phyloP scores from a whole-genome alignment of 92 coral and sea anemone species.

The Plumapathes pennacea region DNA sequence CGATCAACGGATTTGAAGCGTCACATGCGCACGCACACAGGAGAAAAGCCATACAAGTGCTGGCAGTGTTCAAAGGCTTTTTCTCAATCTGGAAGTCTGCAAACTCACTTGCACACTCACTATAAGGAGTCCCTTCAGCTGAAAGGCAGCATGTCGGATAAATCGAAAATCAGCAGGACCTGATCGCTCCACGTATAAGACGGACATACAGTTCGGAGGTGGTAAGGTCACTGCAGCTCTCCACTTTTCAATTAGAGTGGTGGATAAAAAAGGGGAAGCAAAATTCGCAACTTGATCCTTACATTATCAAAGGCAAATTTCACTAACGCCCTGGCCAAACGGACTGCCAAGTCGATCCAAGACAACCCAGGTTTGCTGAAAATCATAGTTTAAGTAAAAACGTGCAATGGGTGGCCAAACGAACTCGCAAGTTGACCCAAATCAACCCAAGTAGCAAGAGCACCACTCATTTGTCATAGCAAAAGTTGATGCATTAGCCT shows the following conservation, averaged over 20 bases:
- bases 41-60: conserved; percentile 97
- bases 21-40: conserved; percentile 97
- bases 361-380: no score
- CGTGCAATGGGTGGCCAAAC: no score
- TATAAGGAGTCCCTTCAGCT: conserved; percentile 89
- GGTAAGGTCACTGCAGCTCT: background rate
- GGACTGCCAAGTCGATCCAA: no score
- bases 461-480: no score
- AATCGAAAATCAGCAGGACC: conserved; percentile 19
- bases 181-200: background rate
- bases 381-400: no score
- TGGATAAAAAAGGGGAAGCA: no score
- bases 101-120: conserved; percentile 93
- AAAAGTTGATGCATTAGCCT: no score
- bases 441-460: no score
- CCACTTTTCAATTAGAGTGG: background rate
- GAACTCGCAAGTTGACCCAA: no score
- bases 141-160: conserved; percentile 79
- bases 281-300: no score
- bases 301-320: no score
- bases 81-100: conserved; percentile 95
- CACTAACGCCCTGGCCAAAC: no score
- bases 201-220: background rate
- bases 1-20: conserved; percentile 99
- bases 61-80: conserved; percentile 99